Percentiles rank a stretch among this genome's conserved stretches.
Conservation (phyloP, 2,113 vertebrate species). For the Gymnobelideus leadbeateri region DNA sequence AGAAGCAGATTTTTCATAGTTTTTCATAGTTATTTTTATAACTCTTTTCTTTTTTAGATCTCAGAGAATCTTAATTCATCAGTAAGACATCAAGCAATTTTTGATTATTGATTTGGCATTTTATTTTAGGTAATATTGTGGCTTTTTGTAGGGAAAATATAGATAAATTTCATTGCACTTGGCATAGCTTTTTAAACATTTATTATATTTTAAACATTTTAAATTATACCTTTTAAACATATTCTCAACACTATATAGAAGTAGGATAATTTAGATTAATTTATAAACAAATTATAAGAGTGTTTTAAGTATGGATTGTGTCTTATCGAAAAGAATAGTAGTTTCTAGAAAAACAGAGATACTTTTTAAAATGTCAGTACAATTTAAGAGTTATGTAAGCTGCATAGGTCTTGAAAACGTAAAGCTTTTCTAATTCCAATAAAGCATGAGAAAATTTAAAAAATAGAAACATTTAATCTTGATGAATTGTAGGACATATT, state of each 20-base stretch:
- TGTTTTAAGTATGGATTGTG: neutral
- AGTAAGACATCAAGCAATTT: neutral
- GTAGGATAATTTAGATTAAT: neutral
- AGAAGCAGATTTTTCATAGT: neutral
- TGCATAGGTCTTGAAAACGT: neutral
- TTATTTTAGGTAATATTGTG: neutral
- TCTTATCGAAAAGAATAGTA: neutral
- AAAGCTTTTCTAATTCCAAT: neutral
- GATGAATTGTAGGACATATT: constrained; percentile 1
- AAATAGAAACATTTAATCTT: constrained; percentile 32
- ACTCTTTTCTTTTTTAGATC: neutral
- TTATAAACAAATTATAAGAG: neutral
- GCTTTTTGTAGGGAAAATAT: neutral
- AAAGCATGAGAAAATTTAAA: neutral
- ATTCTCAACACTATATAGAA: neutral
- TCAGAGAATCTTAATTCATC: neutral
- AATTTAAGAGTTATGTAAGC: neutral
- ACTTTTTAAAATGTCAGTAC: neutral
- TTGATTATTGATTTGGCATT: neutral
- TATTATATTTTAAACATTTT: neutral
- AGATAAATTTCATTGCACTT: neutral
- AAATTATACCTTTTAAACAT: neutral
- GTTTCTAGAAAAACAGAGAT: neutral
- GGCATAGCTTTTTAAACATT: constrained; percentile 23
- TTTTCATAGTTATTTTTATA: neutral